Conservation (phyloP, 2,113 vertebrate genomes). For the Brachypteracias leptosomus region DNA sequence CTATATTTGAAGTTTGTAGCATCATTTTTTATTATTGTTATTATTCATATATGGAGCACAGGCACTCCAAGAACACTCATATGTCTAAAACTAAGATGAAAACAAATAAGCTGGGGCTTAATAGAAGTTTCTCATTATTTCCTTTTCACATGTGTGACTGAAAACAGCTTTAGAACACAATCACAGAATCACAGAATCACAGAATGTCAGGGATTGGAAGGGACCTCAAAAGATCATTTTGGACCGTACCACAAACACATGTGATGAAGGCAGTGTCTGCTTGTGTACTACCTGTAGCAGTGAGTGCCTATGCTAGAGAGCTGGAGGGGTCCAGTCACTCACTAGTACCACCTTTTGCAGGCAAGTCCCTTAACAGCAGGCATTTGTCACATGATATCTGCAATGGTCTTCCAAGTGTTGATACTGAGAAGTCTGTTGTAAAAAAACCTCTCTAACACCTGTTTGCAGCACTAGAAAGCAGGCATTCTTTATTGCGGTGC, state of each 20-base stretch:
- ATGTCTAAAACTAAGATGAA: not conserved
- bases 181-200: no score
- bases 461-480: no score
- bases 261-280: not conserved
- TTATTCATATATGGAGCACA: not conserved
- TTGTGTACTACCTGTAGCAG: not conserved
- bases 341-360: not conserved
- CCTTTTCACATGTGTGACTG: not conserved
- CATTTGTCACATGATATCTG: constrained; percentile 11
- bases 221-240: no score
- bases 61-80: not conserved
- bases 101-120: not conserved
- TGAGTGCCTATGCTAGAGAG: not conserved
- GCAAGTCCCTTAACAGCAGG: not conserved
- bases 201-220: no score
- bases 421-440: no score
- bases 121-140: not conserved
- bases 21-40: not conserved
- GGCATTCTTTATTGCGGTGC: no score
- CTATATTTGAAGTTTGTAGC: not conserved
- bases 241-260: not conserved
- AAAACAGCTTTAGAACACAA: not conserved
- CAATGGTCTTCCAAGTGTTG: constrained; percentile 31
- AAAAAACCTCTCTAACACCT: no score
- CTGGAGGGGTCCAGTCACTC: not conserved